A percentile compares a stretch with the other conserved stretches of the same genome.
Conservation (phyloP, 2,113 vertebrate species). For the Prolemur simus region DNA sequence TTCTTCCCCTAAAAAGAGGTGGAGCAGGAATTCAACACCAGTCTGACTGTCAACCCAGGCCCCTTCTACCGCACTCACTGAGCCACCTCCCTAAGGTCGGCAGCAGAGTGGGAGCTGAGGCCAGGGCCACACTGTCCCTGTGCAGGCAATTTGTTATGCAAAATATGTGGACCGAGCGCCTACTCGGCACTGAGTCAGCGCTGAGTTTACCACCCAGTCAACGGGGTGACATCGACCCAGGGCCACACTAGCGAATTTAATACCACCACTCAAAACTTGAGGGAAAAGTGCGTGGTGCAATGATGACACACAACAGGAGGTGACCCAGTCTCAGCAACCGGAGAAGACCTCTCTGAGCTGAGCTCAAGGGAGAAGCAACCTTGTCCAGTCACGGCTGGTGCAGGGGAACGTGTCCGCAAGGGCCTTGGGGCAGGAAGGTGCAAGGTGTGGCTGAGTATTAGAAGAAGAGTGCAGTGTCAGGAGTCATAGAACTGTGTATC, state of each 20-base stretch:
- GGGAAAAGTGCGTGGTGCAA: accelerated
- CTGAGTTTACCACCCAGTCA: accelerated
- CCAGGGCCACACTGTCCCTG: neutral
- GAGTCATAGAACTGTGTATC: neutral
- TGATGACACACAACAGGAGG: neutral
- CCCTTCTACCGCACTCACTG: accelerated
- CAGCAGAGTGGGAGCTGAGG: too few relatives aligned
- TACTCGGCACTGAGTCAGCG: neutral
- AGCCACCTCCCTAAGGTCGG: too few relatives aligned
- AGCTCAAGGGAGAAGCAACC: neutral
- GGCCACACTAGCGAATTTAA: too few relatives aligned
- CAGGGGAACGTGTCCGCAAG: neutral
- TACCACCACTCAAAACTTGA: neutral
- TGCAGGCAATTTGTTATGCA: too few relatives aligned
- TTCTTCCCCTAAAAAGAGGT: neutral
- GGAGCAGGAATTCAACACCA: neutral
- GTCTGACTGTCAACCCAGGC: neutral
- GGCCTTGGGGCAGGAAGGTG: neutral
- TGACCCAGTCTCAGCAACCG: neutral
- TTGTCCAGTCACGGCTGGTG: too few relatives aligned
- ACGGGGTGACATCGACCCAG: neutral
- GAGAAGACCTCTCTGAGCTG: neutral
- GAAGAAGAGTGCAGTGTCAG: neutral
- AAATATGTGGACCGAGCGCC: accelerated
- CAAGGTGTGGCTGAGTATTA: accelerated